Evolutionary conservation across 2,113 vertebrate species (phyloP).

Genomic region (Empidonax alnorum): DNA sequence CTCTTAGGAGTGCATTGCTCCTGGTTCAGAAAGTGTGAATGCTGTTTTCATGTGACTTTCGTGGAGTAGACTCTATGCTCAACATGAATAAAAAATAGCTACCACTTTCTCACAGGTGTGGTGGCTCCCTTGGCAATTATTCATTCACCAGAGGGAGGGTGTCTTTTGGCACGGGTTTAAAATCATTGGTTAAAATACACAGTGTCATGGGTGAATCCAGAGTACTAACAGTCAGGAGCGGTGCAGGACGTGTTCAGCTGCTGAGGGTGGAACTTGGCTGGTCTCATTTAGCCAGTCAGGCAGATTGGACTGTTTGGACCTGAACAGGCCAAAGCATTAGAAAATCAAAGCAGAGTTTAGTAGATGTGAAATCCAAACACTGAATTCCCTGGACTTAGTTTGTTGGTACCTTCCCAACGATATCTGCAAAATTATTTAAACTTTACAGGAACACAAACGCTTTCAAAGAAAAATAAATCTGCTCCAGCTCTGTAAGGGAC

Average conservation of each 20-base stretch:
- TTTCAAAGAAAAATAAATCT: conserved; percentile 2
- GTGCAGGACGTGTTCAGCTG: neutral
- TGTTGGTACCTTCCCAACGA: neutral
- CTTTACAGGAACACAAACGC: neutral
- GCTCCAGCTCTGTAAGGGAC: neutral
- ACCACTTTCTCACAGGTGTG: neutral
- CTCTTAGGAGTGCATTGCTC: neutral
- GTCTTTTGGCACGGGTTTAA: neutral
- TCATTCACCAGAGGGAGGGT: neutral
- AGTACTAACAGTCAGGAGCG: neutral
- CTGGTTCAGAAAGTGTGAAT: neutral
- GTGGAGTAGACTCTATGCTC: neutral
- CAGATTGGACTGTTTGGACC: neutral
- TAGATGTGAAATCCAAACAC: neutral
- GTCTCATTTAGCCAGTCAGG: neutral
- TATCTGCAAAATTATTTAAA: conserved; percentile 18
- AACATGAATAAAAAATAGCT: neutral
- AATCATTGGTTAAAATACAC: neutral
- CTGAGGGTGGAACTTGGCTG: neutral
- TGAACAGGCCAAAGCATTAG: neutral
- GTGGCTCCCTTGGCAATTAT: neutral
- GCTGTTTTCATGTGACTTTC: neutral
- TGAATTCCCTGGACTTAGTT: neutral
- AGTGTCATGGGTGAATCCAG: neutral
- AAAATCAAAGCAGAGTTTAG: neutral